Base-by-base conservation (phyloP, 2,797 vertebrate species). In the Scolopax bukidnonensis region DNA sequence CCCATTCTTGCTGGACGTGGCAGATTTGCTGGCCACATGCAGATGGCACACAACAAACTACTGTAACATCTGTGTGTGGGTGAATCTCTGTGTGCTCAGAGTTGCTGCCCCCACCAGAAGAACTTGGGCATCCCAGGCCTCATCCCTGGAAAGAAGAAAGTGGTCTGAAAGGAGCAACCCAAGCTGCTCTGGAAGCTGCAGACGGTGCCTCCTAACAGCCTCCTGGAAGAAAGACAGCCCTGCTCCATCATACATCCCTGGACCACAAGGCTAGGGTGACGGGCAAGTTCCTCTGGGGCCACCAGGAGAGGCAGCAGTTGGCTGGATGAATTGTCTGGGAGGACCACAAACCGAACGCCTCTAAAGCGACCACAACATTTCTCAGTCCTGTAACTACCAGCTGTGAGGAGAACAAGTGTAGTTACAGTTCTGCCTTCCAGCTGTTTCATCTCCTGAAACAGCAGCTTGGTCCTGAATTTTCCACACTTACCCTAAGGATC, bases 201-300 rank as follows among this genome's bases (percentile, higher is more conserved):
- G 23, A 16, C 2, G 0, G 10, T 48, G 45, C 33, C 53, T 79
- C n/a, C 24, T 30, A n/a, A 36, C 65, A 63, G 56, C 6, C 41
- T 32, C 41, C 24, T 33, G 40, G 16, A 47, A 71, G 53, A 60
- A 4, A 48, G 21, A 36, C 30, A 36, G 14, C 8, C 24, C n/a
- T 15, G 56, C 18, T 32, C 20, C 30, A 63, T 36, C 56, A 32
- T 33, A 16, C 16, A 18, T 4, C 9, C 10, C 20, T n/a, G 10
- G 11, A 64, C 64, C 4, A 4, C 16, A 45, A 43, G 32, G 27
- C 51, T 32, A 8, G 32, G 1, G 1, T 18, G 64, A 65, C 23
- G 21, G 33, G 40, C 2, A 12, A 51, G 11, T 14, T 19, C 18
- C 36, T 54, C 5, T 0, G 0, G n/a, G n/a, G 41, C n/a, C n/a